These are phyloP conservation scores for Aythya baeri DNA, from an alignment of 2,113 vertebrate species.

Conservation along the genomic window DNA sequence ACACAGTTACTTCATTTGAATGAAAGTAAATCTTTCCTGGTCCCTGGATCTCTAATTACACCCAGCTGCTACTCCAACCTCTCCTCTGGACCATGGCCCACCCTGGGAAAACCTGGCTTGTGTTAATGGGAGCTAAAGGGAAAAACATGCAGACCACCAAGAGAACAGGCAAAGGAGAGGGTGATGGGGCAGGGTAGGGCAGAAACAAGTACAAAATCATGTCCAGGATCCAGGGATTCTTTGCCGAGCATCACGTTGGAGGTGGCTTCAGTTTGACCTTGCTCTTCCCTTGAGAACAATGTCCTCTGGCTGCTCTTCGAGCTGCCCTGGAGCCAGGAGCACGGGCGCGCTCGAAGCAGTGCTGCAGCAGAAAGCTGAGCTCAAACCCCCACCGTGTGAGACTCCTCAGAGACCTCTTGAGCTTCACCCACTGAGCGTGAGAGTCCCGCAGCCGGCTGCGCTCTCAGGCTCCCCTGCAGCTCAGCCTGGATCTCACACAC, in stretches of 20 bases:
- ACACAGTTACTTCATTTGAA: not conserved
- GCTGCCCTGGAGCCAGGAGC: conserved; percentile 33
- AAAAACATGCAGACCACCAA: conserved; percentile 61
- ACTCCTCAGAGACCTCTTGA: conserved; percentile 25
- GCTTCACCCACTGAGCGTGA: conserved; percentile 32
- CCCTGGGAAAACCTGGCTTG: conserved; percentile 56
- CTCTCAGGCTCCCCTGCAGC: conserved; percentile 8
- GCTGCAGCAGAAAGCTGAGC: conserved; percentile 15
- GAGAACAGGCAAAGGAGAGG: conserved; percentile 40
- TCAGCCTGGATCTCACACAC: not conserved
- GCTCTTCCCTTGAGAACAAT: conserved; percentile 24
- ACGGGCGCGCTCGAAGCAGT: not conserved
- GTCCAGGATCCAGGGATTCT: conserved; percentile 30
- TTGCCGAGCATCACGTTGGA: conserved; percentile 17
- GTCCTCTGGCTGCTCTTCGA: conserved; percentile 59
- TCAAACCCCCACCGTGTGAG: not conserved
- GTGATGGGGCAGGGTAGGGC: conserved; percentile 50
- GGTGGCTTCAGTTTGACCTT: conserved; percentile 51
- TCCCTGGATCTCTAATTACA: conserved; percentile 55
- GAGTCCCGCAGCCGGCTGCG: not conserved
- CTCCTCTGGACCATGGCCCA: conserved; percentile 44
- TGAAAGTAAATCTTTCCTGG: conserved; percentile 3
- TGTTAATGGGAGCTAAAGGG: conserved; percentile 42
- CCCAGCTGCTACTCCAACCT: conserved; percentile 56
- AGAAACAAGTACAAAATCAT: conserved; percentile 9